Base-by-base conservation (phyloP, 2,888 invertebrate genomes). In the Chouioia cunea region DNA sequence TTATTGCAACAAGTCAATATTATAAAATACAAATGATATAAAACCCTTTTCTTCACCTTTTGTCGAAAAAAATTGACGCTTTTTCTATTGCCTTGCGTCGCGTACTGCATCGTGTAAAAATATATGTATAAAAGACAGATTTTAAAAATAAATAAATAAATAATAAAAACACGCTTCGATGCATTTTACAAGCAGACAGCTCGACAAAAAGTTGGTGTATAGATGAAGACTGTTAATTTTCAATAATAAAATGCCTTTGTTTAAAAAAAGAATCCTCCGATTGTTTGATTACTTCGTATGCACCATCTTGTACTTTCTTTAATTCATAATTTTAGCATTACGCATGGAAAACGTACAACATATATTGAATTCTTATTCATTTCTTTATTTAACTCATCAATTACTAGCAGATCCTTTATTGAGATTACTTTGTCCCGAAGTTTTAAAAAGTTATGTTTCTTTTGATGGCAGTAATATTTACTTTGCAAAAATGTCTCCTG, bases 71-170 rank as follows among this genome's bases (percentile, higher is more conserved):
- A 58, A 72, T 62, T 63, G 46, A 73, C 50, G 52, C 23, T 60
- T 54, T 65, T 57, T 70, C 65, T 70, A 65, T 68, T 66, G 60
- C 63, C 54, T 65, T 44, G 50, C 27, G 59, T 64, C 64, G 66
- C 57, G 54, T 59, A 68, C 62, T 65, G 57, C 18, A 67, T 52
- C 48, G 47, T 67, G 59, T 65, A 68, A 70, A 69, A 73, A 73
- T 58, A 70, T 54, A 70, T 50, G 44, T 65, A 66, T 63, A 66
- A 52, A 63, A 68, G 64, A 53, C 64, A 71, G 46, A 68, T 65
- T 71, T 69, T 66, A 71, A 48, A 18, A 71, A 71, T 71, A 73
- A 74, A 71, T 74, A 71, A 71, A 69, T 74, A 69, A 66, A 63
- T 71, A 65, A 60, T 65, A 74, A 58, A 69, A 56, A 65, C 62